Conservation (phyloP, 2,797 vertebrate genomes). For the Leptoclinus maculatus region DNA sequence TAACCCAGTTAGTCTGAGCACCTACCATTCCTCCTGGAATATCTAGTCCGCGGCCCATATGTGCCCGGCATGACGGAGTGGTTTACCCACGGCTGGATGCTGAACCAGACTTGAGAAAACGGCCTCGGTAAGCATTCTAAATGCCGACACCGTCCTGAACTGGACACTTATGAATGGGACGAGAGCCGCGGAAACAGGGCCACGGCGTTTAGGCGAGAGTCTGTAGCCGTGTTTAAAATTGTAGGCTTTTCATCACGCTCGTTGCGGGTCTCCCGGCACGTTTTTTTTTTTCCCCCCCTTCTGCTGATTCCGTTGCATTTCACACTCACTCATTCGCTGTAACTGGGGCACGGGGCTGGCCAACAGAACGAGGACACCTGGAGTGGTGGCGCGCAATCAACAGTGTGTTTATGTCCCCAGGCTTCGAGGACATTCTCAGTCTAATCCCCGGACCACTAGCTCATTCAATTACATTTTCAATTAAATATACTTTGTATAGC, state of each 20-base stretch:
- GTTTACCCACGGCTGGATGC: conserved; percentile 37
- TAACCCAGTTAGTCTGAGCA: conserved; percentile 69
- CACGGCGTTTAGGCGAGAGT: conserved; percentile 41
- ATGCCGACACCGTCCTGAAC: conserved; percentile 48
- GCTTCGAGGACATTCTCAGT: not conserved
- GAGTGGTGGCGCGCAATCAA: conserved; percentile 8
- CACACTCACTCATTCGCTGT: conserved; percentile 52
- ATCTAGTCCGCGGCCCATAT: conserved; percentile 29
- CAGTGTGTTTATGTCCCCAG: not conserved
- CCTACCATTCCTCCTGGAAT: conserved; percentile 55
- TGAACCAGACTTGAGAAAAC: conserved; percentile 41
- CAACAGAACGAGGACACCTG: conserved; percentile 64
- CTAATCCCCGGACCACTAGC: not conserved
- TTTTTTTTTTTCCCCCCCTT: not conserved
- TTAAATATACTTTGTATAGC: too few relatives aligned
- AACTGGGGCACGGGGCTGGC: conserved; percentile 66
- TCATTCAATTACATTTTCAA: too few relatives aligned
- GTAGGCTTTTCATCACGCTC: conserved; percentile 42
- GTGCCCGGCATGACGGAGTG: conserved; percentile 49
- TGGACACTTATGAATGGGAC: conserved; percentile 75
- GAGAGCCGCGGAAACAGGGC: conserved; percentile 62
- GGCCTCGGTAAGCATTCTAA: conserved; percentile 63
- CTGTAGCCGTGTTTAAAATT: conserved; percentile 34
- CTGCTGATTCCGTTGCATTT: conserved; percentile 67
- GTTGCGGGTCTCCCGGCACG: conserved; percentile 48